Evolutionary conservation across 2,888 invertebrate species (phyloP).

Genomic region (Mythimna lalbum): DNA sequence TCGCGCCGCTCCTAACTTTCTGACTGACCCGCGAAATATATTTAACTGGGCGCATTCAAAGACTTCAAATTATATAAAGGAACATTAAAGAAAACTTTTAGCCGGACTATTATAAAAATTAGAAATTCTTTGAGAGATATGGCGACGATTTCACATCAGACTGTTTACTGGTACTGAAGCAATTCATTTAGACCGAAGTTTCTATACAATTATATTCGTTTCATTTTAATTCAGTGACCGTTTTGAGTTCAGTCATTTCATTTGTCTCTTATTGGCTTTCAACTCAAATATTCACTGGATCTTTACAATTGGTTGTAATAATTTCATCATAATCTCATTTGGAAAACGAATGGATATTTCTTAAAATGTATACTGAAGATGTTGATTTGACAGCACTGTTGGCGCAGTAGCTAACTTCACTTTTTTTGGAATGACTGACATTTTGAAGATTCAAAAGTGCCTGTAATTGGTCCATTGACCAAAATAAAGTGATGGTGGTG

Average conservation of each 20-base stretch:
- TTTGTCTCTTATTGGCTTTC: conserved; percentile 1
- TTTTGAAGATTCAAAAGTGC: too few species aligned
- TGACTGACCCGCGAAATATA: conserved; percentile 61
- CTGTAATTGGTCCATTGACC: too few species aligned
- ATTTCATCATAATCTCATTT: neutral
- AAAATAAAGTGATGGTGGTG: too few species aligned
- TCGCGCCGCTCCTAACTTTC: conserved; percentile 34
- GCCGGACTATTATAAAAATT: conserved; percentile 71
- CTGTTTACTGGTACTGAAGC: conserved; percentile 44
- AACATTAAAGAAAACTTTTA: conserved; percentile 72
- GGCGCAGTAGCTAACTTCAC: too few species aligned
- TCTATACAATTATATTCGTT: conserved; percentile 14
- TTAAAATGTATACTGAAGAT: too few species aligned
- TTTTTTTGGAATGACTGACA: too few species aligned
- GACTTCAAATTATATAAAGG: conserved; percentile 69
- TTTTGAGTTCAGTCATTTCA: conserved; percentile 10
- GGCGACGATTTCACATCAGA: conserved; percentile 51
- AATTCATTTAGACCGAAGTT: conserved; percentile 11
- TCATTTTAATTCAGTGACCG: conserved; percentile 3
- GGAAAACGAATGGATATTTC: too few species aligned
- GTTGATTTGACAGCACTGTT: too few species aligned
- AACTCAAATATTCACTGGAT: neutral
- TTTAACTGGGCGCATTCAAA: conserved; percentile 67
- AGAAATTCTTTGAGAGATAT: conserved; percentile 59
- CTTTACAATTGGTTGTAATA: neutral